Evolutionary conservation across 2,797 vertebrate species (phyloP).

Genomic region (Hyperoplus immaculatus): DNA sequence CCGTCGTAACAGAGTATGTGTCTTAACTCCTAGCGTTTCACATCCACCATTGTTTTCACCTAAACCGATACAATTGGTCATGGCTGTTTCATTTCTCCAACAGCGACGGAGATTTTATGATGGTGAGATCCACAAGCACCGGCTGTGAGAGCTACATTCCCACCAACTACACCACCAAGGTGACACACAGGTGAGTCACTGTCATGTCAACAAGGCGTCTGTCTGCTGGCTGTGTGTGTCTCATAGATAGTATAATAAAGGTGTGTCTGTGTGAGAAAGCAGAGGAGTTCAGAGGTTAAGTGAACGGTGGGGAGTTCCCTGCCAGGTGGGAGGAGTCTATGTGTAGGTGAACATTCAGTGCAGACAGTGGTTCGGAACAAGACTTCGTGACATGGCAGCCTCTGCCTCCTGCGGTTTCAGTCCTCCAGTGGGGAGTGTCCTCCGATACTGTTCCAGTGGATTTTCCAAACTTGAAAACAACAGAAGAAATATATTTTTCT

Average conservation of each 20-base stretch:
- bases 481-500: neutral
- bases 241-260: too few species aligned
- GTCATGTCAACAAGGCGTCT: neutral
- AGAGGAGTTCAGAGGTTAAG: neutral
- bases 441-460: slow-evolving; percentile 36
- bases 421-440: slow-evolving; percentile 55
- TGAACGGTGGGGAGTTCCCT: slow-evolving; percentile 49
- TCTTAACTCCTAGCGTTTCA: neutral
- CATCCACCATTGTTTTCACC: neutral
- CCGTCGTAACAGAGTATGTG: slow-evolving; percentile 89
- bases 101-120: slow-evolving; percentile 90
- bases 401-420: slow-evolving; percentile 53
- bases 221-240: neutral
- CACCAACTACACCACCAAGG: slow-evolving; percentile 85
- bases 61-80: neutral
- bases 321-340: slow-evolving; percentile 42
- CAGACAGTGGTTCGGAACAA: slow-evolving; percentile 52
- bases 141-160: slow-evolving; percentile 85
- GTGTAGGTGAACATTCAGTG: slow-evolving; percentile 45
- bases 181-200: slow-evolving; percentile 85
- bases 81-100: slow-evolving; percentile 31
- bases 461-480: slow-evolving; percentile 41
- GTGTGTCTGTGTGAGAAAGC: neutral
- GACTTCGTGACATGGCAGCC: slow-evolving; percentile 12
- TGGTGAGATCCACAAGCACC: slow-evolving; percentile 83